Conservation (phyloP, 1,140 invertebrate genomes). For the Macrotrachela quadricornifera region DNA sequence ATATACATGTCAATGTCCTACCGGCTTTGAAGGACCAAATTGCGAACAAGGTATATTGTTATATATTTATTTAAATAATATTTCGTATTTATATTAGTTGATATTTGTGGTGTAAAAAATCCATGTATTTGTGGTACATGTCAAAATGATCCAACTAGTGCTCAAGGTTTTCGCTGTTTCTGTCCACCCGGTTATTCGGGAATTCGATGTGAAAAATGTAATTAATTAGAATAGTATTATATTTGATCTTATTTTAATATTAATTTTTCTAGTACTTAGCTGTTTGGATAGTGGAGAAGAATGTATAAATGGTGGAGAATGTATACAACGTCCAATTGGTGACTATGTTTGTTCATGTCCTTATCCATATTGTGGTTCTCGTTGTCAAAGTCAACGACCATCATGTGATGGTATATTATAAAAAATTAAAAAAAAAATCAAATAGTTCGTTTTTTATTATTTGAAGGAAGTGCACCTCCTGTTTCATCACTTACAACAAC, state of each 20-base stretch:
- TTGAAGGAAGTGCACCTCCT: too few relatives aligned
- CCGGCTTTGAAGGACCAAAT: conserved; percentile 1
- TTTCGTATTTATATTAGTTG: too few relatives aligned
- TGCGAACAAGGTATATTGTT: conserved; percentile 12
- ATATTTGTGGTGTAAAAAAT: conserved; percentile 9
- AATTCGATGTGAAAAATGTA: too few relatives aligned
- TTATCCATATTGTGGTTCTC: conserved; percentile 36
- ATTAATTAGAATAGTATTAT: too few relatives aligned
- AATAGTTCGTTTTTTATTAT: too few relatives aligned
- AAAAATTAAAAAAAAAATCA: too few relatives aligned
- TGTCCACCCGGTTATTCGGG: conserved; percentile 17
- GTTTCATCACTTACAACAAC: too few relatives aligned
- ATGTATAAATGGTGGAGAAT: conserved; percentile 77
- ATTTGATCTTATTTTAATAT: too few relatives aligned
- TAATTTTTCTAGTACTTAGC: too few relatives aligned
- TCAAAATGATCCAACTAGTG: conserved; percentile 16
- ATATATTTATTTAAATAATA: conserved; percentile 67
- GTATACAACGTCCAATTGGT: conserved; percentile 61
- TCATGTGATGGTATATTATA: too few relatives aligned
- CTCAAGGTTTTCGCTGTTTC: conserved; percentile 15
- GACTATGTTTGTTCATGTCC: conserved; percentile 67
- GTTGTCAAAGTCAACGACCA: too few relatives aligned
- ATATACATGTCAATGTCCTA: conserved; percentile 10
- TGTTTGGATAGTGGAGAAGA: too few relatives aligned
- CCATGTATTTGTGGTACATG: conserved; percentile 19